These are phyloP conservation scores for Empis livida DNA, from an alignment of 2,888 invertebrate species.

Conservation along the genomic window DNA sequence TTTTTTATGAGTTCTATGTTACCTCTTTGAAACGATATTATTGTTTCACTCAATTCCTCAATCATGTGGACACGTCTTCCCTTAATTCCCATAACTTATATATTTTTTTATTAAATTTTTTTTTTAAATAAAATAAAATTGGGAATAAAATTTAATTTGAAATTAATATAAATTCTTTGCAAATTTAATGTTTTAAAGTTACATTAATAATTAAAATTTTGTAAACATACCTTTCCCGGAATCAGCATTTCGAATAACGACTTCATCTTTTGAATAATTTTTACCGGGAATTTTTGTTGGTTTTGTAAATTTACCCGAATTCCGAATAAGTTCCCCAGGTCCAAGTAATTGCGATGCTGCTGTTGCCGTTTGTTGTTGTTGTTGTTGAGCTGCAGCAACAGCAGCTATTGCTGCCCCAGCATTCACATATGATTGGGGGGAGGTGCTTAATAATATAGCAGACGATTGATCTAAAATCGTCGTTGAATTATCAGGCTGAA, in stretches of 20 bases:
- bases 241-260: constrained; percentile 87
- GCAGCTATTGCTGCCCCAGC: constrained; percentile 22
- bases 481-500: constrained; percentile 17
- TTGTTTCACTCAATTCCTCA: constrained; percentile 95
- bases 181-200: background rate
- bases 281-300: constrained; percentile 85
- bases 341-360: constrained; percentile 44
- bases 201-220: background rate
- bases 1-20: constrained; percentile 34
- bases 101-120: constrained; percentile 6
- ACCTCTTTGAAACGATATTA: constrained; percentile 99
- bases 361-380: constrained; percentile 23
- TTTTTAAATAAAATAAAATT: constrained; percentile 20
- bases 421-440: constrained; percentile 37
- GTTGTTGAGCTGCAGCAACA: constrained; percentile 29
- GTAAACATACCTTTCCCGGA: constrained; percentile 77
- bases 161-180: constrained; percentile 11
- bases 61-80: constrained; percentile 97
- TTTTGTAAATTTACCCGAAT: constrained; percentile 77
- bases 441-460: constrained; percentile 38
- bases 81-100: constrained; percentile 93
- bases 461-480: constrained; percentile 21
- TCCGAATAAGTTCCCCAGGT: constrained; percentile 75
- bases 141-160: constrained; percentile 6
- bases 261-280: constrained; percentile 90